Evolutionary conservation across 1,140 invertebrate genomes (phyloP).

Genomic region (Galleria mellonella): DNA sequence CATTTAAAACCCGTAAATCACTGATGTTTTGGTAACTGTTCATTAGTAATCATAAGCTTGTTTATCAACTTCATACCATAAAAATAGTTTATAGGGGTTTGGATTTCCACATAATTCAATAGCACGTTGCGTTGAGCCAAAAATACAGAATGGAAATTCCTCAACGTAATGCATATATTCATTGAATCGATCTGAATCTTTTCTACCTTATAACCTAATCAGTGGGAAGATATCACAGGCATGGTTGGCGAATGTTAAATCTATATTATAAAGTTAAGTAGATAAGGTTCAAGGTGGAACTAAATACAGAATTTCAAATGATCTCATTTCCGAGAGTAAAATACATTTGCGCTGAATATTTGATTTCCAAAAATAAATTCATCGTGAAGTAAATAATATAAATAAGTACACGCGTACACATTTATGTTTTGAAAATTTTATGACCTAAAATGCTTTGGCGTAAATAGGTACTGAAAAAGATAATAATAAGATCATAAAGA

Average conservation of each 20-base stretch:
- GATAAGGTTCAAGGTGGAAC: slow-evolving; percentile 12
- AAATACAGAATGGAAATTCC: slow-evolving; percentile 3
- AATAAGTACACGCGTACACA: slow-evolving; percentile 3
- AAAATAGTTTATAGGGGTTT: too few species aligned
- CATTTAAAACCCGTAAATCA: too few species aligned
- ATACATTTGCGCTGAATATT: slow-evolving; percentile 5
- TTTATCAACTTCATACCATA: too few species aligned
- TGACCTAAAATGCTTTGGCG: too few species aligned
- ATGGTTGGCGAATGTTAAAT: neutral
- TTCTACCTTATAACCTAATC: neutral
- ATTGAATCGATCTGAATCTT: too few species aligned
- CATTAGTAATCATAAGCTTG: too few species aligned
- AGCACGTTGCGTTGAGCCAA: too few species aligned
- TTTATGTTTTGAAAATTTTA: too few species aligned
- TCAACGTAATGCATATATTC: slow-evolving; percentile 6
- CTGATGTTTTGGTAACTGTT: too few species aligned
- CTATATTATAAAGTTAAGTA: slow-evolving; percentile 2
- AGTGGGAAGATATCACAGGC: neutral
- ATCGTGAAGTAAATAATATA: slow-evolving; percentile 19
- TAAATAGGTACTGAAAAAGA: slow-evolving; percentile 5
- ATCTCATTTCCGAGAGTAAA: slow-evolving; percentile 25
- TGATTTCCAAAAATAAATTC: too few species aligned
- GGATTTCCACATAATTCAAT: too few species aligned
- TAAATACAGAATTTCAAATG: slow-evolving; percentile 21
- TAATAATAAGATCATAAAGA: slow-evolving; percentile 19